phyloP scores from a whole-genome alignment of 1,140 invertebrate species.

The Myzus persicae region DNA sequence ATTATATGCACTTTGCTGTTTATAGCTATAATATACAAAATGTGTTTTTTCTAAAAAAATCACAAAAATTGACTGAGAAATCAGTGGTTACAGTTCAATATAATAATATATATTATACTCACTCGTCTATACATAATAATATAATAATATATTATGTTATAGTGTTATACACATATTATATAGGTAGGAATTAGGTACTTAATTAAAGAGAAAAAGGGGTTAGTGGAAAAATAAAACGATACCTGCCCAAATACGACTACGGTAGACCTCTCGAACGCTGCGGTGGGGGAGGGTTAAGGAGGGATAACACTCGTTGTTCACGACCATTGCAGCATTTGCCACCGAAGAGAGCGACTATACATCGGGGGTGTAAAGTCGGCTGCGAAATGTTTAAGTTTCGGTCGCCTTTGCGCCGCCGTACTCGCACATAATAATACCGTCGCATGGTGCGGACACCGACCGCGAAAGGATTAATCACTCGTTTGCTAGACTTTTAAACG shows the following conservation, averaged over 20 bases:
- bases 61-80: too few relatives aligned
- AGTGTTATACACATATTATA: too few relatives aligned
- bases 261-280: not conserved
- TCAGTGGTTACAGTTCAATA: too few relatives aligned
- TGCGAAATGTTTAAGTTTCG: not conserved
- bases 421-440: not conserved
- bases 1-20: not conserved
- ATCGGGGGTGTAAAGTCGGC: not conserved
- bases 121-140: too few relatives aligned
- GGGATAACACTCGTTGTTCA: not conserved
- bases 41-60: too few relatives aligned
- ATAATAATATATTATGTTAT: too few relatives aligned
- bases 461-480: not conserved
- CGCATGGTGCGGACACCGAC: not conserved
- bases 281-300: too few relatives aligned
- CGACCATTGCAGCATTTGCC: not conserved
- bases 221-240: not conserved
- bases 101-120: too few relatives aligned
- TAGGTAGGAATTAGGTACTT: too few relatives aligned
- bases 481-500: not conserved
- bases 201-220: too few relatives aligned
- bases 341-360: not conserved
- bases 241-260: not conserved
- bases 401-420: not conserved
- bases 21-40: not conserved